Evolutionary conservation across 2,888 invertebrate species (phyloP), one percentile per base, ranked within the genome.

Genomic region (Shargacucullia verbasci): DNA sequence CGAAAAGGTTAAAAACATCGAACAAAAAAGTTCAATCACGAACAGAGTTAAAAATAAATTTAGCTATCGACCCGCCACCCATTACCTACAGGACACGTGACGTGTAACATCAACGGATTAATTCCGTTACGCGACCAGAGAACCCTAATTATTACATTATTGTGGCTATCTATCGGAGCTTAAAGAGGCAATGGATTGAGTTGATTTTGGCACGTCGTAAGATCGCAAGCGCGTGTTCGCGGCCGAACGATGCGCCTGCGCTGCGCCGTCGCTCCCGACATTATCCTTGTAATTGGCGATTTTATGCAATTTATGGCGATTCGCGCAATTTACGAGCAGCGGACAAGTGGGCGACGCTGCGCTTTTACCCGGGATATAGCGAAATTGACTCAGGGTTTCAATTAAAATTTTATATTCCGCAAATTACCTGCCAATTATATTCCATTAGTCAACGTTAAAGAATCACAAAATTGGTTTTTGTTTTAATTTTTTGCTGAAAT

Each of bases 271-370:
- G 81, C 85, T 85, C 85, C 86, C 80, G 84, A 88, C 88, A 90
- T 88, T 89, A 88, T 87, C 86, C 86, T 86, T 88, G 87, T 92
- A 91, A 92, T 91, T 91, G 89, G 88, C 80, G 91, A 92, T 91
- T 92, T 92, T 86, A 88, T 86, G 87, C 90, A 92, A 92, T 92
- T 92, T 92, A 93, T 92, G 88, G 89, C 89, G 88, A 90, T 89
- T 86, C 86, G 71, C 78, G 86, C 89, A 92, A 92, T 92, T 93
- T 92, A 92, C 89, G 92, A 90, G 82, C 91, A 90, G 89, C 90
- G 88, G 91, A 91, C 92, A 92, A 88, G 90, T 88, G 89, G 88
- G 84, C 88, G 88, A 91, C 86, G 83, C 59, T 65, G 70, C 53
- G 74, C 76, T 79, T 79, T 85, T 86, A 73, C 81, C 76, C 75